Conservation (phyloP, 2,797 vertebrate species). For the Thamnophis elegans region DNA sequence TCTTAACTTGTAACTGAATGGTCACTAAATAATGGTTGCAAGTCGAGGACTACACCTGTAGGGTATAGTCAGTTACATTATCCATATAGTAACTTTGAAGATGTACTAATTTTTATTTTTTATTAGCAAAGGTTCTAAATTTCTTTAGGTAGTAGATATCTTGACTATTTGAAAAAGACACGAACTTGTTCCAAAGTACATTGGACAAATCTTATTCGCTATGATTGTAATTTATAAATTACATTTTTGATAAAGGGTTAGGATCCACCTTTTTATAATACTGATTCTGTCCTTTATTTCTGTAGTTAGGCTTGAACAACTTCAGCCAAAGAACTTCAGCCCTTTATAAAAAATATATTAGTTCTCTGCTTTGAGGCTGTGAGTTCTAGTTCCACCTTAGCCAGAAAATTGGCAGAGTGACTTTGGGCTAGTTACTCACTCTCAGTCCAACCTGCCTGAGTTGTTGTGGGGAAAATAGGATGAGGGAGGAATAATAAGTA, state of each 20-base stretch:
- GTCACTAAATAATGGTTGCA: not conserved
- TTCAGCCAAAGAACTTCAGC: not conserved
- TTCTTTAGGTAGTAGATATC: not conserved
- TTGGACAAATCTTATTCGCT: not conserved
- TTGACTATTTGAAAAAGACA: not conserved
- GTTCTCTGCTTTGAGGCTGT: not conserved
- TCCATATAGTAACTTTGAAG: not conserved
- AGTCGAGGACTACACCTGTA: not conserved
- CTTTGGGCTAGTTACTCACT: not conserved
- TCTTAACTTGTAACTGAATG: not conserved
- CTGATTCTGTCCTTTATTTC: not conserved
- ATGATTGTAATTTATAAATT: not conserved
- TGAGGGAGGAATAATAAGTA: not conserved
- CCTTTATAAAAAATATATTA: not conserved
- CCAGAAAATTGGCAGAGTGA: not conserved
- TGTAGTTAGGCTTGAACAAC: not conserved
- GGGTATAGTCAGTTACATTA: not conserved
- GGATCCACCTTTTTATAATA: not conserved
- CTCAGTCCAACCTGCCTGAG: not conserved
- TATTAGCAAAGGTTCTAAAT: not conserved
- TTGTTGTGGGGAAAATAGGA: not conserved
- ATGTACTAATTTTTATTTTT: not conserved
- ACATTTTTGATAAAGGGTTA: not conserved
- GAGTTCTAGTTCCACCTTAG: not conserved
- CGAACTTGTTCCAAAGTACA: not conserved